Conservation (phyloP, 2,888 invertebrate species). For the Malachius bipustulatus region DNA sequence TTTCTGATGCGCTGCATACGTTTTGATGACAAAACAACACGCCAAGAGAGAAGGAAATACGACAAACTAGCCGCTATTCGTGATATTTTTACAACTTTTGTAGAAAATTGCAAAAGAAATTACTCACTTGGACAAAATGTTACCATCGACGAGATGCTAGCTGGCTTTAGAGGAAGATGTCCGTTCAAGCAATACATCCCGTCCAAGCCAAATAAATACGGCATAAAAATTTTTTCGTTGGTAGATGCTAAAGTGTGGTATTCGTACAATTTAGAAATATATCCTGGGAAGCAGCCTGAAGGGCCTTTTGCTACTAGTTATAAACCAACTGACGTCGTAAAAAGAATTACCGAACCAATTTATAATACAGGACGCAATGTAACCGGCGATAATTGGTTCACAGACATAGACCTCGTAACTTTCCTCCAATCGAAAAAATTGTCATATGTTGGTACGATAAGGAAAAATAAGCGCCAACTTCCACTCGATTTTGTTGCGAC, state of each 20-base stretch:
- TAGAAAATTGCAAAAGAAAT: no score
- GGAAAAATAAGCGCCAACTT: slow-evolving; percentile 1
- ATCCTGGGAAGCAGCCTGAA: no score
- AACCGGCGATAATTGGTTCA: slow-evolving; percentile 1
- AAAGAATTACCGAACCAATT: neutral
- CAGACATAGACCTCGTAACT: neutral
- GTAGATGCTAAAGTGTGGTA: no score
- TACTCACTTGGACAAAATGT: no score
- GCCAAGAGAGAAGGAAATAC: slow-evolving; percentile 9
- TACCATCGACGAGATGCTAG: no score
- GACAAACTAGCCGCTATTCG: slow-evolving; percentile 13
- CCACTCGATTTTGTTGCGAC: neutral
- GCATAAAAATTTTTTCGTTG: no score
- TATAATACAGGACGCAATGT: slow-evolving; percentile 1
- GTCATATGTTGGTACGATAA: slow-evolving; percentile 2
- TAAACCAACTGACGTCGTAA: neutral
- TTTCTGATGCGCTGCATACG: slow-evolving; percentile 10
- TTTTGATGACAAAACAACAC: slow-evolving; percentile 10
- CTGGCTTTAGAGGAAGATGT: no score
- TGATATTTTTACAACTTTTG: slow-evolving; percentile 6
- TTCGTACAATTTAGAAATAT: no score
- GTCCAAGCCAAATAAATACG: no score
- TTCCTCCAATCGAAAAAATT: neutral
- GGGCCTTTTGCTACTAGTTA: no score
- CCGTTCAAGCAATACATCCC: no score